Conservation (phyloP, 2,113 vertebrate species). For the Labrus mixtus region DNA sequence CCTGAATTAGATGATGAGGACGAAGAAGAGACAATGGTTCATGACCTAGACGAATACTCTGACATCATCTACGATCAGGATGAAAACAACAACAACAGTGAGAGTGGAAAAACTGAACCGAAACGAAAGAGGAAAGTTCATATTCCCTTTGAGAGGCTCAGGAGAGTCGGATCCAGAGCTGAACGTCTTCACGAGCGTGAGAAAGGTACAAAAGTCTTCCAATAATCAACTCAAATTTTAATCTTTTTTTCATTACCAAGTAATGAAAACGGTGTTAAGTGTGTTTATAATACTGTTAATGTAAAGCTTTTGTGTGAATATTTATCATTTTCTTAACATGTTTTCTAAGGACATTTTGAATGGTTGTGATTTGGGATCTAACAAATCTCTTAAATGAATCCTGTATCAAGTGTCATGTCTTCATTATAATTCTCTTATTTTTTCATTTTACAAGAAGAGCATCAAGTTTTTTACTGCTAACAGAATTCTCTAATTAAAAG, state of each 20-base stretch:
- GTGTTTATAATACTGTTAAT: neutral
- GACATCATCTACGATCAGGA: constrained; percentile 47
- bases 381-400: neutral
- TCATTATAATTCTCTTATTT: neutral
- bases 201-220: constrained; percentile 73
- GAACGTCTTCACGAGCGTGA: constrained; percentile 20
- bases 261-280: constrained; percentile 11
- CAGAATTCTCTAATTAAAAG: neutral
- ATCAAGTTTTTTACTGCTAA: neutral
- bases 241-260: constrained; percentile 17
- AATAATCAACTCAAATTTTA: constrained; percentile 24
- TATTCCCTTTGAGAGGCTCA: constrained; percentile 30
- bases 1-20: constrained; percentile 33
- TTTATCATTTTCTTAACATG: neutral
- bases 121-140: constrained; percentile 40
- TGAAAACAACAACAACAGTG: constrained; percentile 79
- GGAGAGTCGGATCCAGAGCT: constrained; percentile 17
- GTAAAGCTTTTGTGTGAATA: neutral
- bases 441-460: neutral
- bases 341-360: neutral
- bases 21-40: constrained; percentile 12
- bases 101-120: constrained; percentile 57
- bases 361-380: neutral
- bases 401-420: neutral
- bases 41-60: constrained; percentile 28